These are phyloP conservation scores for Astreopora myriophthalma DNA, from an alignment of 64 coral and sea anemone species.

Conservation along the genomic window DNA sequence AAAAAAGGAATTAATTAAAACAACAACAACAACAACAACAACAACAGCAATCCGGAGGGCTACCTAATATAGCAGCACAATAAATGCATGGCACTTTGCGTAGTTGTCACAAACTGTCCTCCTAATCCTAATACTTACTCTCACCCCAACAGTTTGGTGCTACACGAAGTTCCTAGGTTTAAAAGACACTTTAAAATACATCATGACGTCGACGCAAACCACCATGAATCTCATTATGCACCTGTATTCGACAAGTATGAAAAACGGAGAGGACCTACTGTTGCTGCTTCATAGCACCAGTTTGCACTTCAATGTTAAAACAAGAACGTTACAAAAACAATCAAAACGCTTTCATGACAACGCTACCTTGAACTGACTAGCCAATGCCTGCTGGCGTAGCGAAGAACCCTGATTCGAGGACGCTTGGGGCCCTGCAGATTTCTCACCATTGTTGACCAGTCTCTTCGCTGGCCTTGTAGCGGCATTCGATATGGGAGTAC, in stretches of 20 bases:
- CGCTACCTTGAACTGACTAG: conserved; percentile 85
- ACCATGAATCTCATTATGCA: too few relatives aligned
- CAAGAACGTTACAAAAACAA: background rate
- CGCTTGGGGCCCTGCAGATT: background rate
- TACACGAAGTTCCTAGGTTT: too few relatives aligned
- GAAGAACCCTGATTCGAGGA: background rate
- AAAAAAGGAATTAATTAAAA: background rate
- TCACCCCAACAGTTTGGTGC: too few relatives aligned
- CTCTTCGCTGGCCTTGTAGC: background rate
- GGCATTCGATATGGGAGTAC: conserved; percentile 46
- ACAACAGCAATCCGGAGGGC: too few relatives aligned
- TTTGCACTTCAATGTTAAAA: background rate
- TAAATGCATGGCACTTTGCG: too few relatives aligned
- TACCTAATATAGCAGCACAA: too few relatives aligned
- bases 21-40: too few relatives aligned
- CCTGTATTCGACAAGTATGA: too few relatives aligned
- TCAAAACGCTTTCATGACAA: background rate
- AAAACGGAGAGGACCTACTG: background rate
- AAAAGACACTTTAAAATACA: too few relatives aligned
- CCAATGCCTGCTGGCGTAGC: conserved; percentile 62
- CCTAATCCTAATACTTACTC: too few relatives aligned
- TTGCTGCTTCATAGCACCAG: background rate
- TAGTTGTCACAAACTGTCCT: too few relatives aligned
- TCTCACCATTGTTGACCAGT: background rate
- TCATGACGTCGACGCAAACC: too few relatives aligned